These are phyloP conservation scores for Pipa parva DNA, from an alignment of 2,113 vertebrate genomes.

Conservation along the genomic window DNA sequence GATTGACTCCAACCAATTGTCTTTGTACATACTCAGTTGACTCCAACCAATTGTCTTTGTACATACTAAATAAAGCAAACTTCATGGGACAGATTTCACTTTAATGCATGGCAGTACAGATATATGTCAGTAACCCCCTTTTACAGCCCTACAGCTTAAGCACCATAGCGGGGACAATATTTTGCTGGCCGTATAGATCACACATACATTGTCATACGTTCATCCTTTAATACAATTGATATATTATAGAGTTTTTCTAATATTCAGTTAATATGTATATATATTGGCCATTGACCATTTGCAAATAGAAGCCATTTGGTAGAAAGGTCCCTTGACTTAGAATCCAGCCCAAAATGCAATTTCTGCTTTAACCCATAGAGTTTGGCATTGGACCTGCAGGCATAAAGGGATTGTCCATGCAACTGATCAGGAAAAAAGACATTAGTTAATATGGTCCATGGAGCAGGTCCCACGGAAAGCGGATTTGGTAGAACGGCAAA, in stretches of 20 bases:
- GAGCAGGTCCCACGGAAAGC: too few species aligned
- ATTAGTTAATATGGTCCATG: too few species aligned
- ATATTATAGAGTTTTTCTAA: conserved; percentile 16
- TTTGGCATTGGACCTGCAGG: too few species aligned
- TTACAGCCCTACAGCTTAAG: conserved; percentile 18
- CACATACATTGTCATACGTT: conserved; percentile 3
- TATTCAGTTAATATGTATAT: conserved; percentile 15
- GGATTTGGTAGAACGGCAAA: too few species aligned
- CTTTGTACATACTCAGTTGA: too few species aligned
- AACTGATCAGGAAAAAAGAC: too few species aligned
- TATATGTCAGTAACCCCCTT: conserved; percentile 20
- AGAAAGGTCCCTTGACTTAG: neutral
- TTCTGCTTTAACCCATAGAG: neutral
- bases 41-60: too few species aligned
- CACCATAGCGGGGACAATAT: conserved; percentile 13
- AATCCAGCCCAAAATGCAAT: neutral
- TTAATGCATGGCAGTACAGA: conserved; percentile 25
- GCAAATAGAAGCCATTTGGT: conserved; percentile 23
- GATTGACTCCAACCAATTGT: too few species aligned
- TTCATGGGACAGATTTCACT: neutral
- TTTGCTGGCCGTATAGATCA: neutral
- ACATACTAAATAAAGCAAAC: neutral
- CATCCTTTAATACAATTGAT: conserved; percentile 18
- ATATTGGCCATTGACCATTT: conserved; percentile 46
- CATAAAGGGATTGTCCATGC: too few species aligned